Percentiles rank a stretch among this genome's conserved stretches.
Conservation (phyloP, 2,797 vertebrate species). For the Ataeniobius toweri region DNA sequence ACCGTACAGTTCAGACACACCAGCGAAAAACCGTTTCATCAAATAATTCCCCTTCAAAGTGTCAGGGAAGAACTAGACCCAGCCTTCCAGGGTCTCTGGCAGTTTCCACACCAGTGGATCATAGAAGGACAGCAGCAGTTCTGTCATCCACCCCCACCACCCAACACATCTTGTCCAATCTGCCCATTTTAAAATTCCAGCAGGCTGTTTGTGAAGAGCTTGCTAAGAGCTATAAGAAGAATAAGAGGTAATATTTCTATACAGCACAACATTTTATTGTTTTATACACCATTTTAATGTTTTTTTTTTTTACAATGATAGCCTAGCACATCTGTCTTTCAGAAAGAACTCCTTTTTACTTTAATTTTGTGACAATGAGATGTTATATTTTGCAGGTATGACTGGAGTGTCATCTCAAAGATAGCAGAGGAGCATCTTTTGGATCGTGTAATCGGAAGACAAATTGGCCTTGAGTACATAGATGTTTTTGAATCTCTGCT, state of each 20-base stretch:
- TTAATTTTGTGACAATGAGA: neutral
- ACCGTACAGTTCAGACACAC: neutral
- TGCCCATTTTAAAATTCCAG: conserved; percentile 87
- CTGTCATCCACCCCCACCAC: conserved; percentile 26
- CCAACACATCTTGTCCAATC: conserved; percentile 58
- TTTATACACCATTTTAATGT: neutral
- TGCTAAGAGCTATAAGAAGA: conserved; percentile 80
- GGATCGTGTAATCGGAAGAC: conserved; percentile 88
- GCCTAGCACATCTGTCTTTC: neutral
- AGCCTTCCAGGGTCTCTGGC: neutral
- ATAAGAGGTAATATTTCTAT: conserved; percentile 65
- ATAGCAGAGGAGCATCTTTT: conserved; percentile 79
- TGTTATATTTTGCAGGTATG: conserved; percentile 65
- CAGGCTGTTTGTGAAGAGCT: conserved; percentile 86
- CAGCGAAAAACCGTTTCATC: conserved; percentile 1
- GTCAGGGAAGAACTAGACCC: neutral
- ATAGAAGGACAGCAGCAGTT: conserved; percentile 1
- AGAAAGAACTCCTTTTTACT: neutral
- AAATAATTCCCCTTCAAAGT: conserved; percentile 46
- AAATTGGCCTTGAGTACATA: conserved; percentile 88
- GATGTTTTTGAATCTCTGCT: conserved; percentile 87
- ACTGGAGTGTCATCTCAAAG: conserved; percentile 80
- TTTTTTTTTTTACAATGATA: neutral
- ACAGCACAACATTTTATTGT: accelerated
- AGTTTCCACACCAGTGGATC: conserved; percentile 36